These are phyloP conservation scores for Drosophila biarmipes DNA, from an alignment of 1,140 invertebrate genomes.

Conservation along the genomic window DNA sequence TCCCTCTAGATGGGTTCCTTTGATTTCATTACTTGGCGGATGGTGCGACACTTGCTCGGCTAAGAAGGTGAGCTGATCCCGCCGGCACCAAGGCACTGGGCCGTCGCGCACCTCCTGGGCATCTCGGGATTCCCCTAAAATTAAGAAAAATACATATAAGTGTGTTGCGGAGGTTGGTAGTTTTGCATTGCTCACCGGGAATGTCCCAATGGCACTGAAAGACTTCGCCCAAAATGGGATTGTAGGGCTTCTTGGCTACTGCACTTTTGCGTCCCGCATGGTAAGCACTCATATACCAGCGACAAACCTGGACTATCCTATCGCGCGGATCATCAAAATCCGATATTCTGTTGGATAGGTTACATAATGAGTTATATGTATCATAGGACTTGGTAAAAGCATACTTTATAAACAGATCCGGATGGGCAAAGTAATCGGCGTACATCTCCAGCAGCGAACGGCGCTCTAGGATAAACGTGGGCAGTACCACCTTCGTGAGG, in stretches of 20 bases:
- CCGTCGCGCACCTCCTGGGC: conserved; percentile 87
- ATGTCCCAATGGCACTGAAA: conserved; percentile 96
- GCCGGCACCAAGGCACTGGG: conserved; percentile 92
- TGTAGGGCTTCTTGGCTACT: conserved; percentile 99
- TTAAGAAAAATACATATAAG: background rate
- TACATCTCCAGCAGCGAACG: conserved; percentile 98
- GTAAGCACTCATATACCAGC: conserved; percentile 98
- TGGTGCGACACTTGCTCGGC: conserved; percentile 99
- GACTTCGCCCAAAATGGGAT: conserved; percentile 97
- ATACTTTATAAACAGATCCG: conserved; percentile 97
- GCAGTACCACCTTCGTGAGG: conserved; percentile 97
- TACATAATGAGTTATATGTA: background rate
- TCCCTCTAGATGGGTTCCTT: rapidly evolving
- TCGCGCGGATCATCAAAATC: conserved; percentile 93
- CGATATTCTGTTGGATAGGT: conserved; percentile 88
- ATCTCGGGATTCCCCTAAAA: conserved; percentile 61
- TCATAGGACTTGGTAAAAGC: conserved; percentile 13
- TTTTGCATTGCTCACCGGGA: conserved; percentile 55
- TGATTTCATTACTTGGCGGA: conserved; percentile 92
- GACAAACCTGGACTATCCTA: conserved; percentile 95
- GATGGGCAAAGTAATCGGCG: conserved; percentile 99
- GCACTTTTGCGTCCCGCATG: conserved; percentile 97
- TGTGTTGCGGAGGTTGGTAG: background rate
- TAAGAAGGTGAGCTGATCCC: conserved; percentile 94
- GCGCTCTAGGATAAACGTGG: conserved; percentile 98